Conservation (phyloP, 2,113 vertebrate genomes). For the Pelodiscus sinensis region DNA sequence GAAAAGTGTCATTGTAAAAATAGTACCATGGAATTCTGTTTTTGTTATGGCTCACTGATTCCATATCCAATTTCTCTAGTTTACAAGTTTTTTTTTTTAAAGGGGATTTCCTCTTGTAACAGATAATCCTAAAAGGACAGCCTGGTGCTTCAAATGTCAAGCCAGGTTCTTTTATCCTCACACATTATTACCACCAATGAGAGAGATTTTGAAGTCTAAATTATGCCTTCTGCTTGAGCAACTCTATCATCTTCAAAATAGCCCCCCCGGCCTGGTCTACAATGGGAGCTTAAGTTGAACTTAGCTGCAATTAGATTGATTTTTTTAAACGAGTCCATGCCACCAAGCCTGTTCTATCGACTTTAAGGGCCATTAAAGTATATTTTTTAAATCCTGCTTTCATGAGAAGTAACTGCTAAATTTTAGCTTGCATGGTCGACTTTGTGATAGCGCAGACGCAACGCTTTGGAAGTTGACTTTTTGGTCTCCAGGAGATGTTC, state of each 20-base stretch:
- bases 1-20: neutral
- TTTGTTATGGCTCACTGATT: neutral
- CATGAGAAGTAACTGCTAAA: too few species aligned
- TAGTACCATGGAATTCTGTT: fast-evolving
- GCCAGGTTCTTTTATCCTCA: neutral
- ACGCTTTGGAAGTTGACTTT: too few species aligned
- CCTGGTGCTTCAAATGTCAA: fast-evolving
- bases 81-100: neutral
- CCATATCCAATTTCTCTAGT: neutral
- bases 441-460: too few species aligned
- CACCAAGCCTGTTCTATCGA: too few species aligned
- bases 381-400: too few species aligned
- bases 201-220: neutral
- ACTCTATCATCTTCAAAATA: neutral
- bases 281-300: too few species aligned
- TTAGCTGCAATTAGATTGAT: too few species aligned
- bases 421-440: too few species aligned
- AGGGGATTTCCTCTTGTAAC: neutral
- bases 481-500: too few species aligned
- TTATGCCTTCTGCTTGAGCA: neutral
- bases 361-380: too few species aligned
- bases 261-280: neutral
- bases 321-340: too few species aligned
- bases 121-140: fast-evolving
- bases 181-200: fast-evolving